Base-by-base conservation (phyloP, 2,888 invertebrate genomes). In the Trachelus stipa region DNA sequence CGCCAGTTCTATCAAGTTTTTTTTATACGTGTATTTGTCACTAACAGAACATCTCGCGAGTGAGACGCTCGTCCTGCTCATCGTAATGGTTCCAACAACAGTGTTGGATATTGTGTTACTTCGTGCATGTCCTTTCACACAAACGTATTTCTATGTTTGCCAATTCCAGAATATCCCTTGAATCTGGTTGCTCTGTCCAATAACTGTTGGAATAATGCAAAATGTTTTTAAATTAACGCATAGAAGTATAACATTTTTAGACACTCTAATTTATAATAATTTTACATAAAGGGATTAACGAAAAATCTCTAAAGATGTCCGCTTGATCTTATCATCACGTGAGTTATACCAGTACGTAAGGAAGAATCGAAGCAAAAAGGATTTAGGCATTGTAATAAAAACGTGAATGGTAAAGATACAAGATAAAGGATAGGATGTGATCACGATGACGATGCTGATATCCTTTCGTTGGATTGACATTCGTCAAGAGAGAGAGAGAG, bases 1-100 rank as follows among this genome's bases (percentile, higher is more conserved):
- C 76, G 77, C 68, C 80, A 78, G 79, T 79, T 73, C 68, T 77
- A 79, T 76, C 31, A 4, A 77, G 31, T 11, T 34, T 76, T 23
- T 40, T 40, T 68, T 33, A 40, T 40, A 40, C 12, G 4, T 15
- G 40, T 4, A 2, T 33, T 69, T 30, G 11, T 77, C 37, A 75
- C 73, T 75, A 77, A 78, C 74, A 40, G 56, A 30, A 33, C 34
- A 23, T 11, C 33, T 23, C 30, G 23, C 33, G 12, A 68, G 35
- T 9, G 9, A 56, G 9, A 56, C 2, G 23, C 56, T 56, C 56
- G 9, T 56, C 23, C 23, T 56, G 56, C 2, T 56, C 9, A 23
- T 15, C 23, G 2, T 56, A 56, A 56, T 56, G 9, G 23, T 56
- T 2, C 23, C 23, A 23, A 23, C 2, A 56, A 56, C 56, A 56